Conservation (phyloP, 2,888 invertebrate genomes). For the Sturmia bella region DNA sequence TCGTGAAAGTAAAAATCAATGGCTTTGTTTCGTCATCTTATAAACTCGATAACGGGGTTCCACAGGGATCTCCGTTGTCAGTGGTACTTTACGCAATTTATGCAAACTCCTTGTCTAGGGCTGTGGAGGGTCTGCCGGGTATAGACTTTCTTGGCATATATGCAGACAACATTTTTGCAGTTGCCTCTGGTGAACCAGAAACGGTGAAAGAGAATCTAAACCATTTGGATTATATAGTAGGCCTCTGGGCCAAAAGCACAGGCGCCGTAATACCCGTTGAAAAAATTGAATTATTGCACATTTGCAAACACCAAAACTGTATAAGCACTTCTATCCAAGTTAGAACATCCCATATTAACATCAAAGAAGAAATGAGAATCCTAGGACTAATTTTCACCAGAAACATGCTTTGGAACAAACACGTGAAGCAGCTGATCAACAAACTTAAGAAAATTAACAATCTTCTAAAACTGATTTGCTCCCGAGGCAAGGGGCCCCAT, state of each 20-base stretch:
- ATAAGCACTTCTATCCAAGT: too few relatives aligned
- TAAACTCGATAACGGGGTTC: neutral
- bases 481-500: slow-evolving; percentile 4
- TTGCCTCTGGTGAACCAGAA: slow-evolving; percentile 20
- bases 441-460: slow-evolving; percentile 40
- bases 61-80: neutral
- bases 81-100: neutral
- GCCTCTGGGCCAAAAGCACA: neutral
- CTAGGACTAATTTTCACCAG: slow-evolving; percentile 30
- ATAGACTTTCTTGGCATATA: slow-evolving; percentile 16
- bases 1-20: neutral
- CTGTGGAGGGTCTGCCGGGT: neutral
- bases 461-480: slow-evolving; percentile 19
- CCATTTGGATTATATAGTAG: neutral
- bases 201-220: neutral
- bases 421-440: neutral
- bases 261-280: slow-evolving; percentile 18
- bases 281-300: slow-evolving; percentile 15
- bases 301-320: slow-evolving; percentile 37
- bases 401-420: slow-evolving; percentile 49
- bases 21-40: neutral
- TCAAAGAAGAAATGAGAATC: slow-evolving; percentile 5
- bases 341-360: too few relatives aligned
- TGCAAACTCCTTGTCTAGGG: neutral
- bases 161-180: slow-evolving; percentile 48